Evolutionary conservation across 2,113 vertebrate genomes (phyloP).

Genomic region (Crotalus helleri): DNA sequence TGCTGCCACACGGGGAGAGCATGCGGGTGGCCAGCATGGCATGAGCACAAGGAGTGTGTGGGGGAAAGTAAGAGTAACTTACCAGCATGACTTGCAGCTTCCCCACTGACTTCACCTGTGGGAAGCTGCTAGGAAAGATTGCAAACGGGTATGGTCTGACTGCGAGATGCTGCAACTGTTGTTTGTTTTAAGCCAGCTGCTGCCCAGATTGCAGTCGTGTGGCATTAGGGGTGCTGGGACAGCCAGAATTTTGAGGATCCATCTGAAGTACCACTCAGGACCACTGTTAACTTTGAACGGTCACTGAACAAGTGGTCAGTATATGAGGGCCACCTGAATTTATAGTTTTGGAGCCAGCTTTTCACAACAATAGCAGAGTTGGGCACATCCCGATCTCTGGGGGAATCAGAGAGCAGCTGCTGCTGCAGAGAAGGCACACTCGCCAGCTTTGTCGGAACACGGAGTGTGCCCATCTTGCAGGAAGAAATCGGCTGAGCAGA

Average conservation of each 20-base stretch:
- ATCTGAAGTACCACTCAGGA: neutral
- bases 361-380: neutral
- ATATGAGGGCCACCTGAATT: neutral
- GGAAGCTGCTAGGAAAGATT: neutral
- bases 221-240: neutral
- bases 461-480: neutral
- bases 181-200: neutral
- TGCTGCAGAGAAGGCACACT: neutral
- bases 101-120: neutral
- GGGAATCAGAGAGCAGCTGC: neutral
- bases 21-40: neutral
- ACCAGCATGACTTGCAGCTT: neutral
- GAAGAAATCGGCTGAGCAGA: neutral
- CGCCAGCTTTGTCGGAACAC: neutral
- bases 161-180: neutral
- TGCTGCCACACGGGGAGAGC: neutral
- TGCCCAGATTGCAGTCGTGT: neutral
- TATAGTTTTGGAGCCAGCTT: neutral
- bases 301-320: neutral
- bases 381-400: neutral
- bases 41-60: neutral
- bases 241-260: neutral
- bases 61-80: neutral
- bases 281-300: neutral
- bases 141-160: neutral